Percentiles rank a stretch among this genome's conserved stretches.
These are phyloP conservation scores for Drosophila lini DNA, from an alignment of 1,140 invertebrate genomes.

Conservation along the genomic window DNA sequence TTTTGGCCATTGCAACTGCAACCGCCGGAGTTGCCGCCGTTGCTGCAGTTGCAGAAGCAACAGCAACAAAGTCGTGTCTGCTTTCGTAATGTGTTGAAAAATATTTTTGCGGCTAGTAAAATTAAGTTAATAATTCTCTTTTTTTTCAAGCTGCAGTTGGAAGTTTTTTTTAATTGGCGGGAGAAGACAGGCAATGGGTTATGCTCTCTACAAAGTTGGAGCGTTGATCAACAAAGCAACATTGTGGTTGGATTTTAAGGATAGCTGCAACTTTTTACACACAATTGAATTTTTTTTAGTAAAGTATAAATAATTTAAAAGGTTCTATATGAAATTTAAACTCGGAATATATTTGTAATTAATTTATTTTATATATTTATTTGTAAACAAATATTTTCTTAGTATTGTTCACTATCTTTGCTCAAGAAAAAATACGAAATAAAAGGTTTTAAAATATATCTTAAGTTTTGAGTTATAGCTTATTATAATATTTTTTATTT, in stretches of 20 bases:
- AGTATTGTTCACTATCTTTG: too few species aligned
- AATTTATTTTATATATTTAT: too few species aligned
- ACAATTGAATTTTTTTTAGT: too few species aligned
- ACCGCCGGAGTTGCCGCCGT: slow-evolving; percentile 13
- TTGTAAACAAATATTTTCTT: too few species aligned
- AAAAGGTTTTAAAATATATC: background rate
- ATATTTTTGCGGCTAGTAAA: slow-evolving; percentile 61
- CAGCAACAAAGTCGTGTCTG: slow-evolving; percentile 43
- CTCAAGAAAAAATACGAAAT: too few species aligned
- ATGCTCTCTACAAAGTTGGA: slow-evolving; percentile 15
- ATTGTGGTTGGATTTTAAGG: background rate
- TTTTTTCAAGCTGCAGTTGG: slow-evolving; percentile 24
- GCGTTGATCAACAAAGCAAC: background rate
- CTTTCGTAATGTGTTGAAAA: slow-evolving; percentile 68
- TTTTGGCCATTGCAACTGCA: slow-evolving; percentile 58
- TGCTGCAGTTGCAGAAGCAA: slow-evolving; percentile 47
- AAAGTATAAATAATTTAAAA: background rate
- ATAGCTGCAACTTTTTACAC: background rate
- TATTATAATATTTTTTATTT: background rate
- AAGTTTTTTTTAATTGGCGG: slow-evolving; percentile 47
- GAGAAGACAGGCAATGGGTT: background rate
- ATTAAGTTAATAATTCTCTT: slow-evolving; percentile 73
- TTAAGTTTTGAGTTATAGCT: too few species aligned
- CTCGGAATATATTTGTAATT: too few species aligned
- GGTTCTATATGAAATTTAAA: background rate